Evolutionary conservation across 1,140 invertebrate species (phyloP).

Genomic region (Rhagoletis pomonella): DNA sequence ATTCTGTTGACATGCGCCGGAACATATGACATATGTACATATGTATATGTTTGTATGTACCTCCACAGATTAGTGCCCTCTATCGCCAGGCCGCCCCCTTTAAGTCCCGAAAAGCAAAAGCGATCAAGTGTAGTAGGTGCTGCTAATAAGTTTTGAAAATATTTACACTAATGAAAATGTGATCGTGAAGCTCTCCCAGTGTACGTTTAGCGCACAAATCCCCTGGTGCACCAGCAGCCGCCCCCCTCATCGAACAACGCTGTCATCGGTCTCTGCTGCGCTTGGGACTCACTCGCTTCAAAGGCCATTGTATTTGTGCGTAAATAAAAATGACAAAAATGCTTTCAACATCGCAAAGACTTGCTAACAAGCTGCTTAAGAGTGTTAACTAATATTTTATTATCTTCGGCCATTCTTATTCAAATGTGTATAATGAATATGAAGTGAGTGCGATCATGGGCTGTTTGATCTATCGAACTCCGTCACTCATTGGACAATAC

Average conservation of each 20-base stretch:
- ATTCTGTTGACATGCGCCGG: constrained; percentile 15
- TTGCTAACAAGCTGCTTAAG: constrained; percentile 35
- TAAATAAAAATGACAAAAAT: constrained; percentile 46
- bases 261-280: too few relatives aligned
- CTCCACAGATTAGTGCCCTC: background rate
- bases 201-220: background rate
- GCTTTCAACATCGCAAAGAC: constrained; percentile 49
- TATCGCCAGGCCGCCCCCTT: background rate
- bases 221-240: background rate
- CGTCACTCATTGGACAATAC: background rate
- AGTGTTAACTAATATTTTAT: constrained; percentile 44
- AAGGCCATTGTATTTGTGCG: background rate
- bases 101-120: background rate
- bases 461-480: background rate
- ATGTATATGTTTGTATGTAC: background rate
- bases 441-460: constrained; percentile 25
- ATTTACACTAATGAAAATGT: constrained; percentile 14
- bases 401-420: constrained; percentile 29
- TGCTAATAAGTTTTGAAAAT: constrained; percentile 38
- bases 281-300: too few relatives aligned
- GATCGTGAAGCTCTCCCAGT: background rate
- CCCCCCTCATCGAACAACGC: too few relatives aligned
- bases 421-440: background rate
- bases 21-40: background rate
- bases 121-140: background rate